Base-by-base conservation (phyloP, 2,888 invertebrate species). In the Cryptocephalus moraei region DNA sequence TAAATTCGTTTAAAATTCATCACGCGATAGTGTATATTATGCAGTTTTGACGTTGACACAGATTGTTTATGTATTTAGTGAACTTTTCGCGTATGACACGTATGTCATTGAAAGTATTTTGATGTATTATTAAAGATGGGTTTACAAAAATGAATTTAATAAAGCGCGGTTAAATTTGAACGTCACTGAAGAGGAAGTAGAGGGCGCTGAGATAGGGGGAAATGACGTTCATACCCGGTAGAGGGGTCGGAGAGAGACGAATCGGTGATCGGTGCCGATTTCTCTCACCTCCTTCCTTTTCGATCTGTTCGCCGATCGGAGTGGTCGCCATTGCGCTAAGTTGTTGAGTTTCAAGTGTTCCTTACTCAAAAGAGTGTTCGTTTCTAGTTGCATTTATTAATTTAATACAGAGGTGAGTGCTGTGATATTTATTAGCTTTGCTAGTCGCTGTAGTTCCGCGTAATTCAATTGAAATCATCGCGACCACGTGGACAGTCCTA, bases 261-360 rank as follows among this genome's bases (percentile, higher is more conserved):
- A 57, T 59, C 56, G 3, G 22, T 22, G 22, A 57, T 59, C 56
- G 3, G 22, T 22, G 22, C 22, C 22, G 22, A 22, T 22, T 22
- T 22, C 52, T 54, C 57, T 53, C 54, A 55, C 53, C 53, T 60
- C 66, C 68, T 62, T 69, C 67, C 69, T 70, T 70, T 70, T 65
- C 65, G 61, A 67, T 64, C 64, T 60, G 66, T 60, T 65, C 66
- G 64, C 68, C 65, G 61, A 56, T 55, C 62, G 59, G 69, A 68
- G 63, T 60, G 66, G 69, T 69, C 63, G 69, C 58, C 60, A 62
- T 60, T 59, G 59, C 59, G 58, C 65, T 62, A 59, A 62, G 59
- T 62, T 62, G 59, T 59, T 59, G 50, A 54, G 54, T 55, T 56
- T 58, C 56, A 55, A 59, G 63, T 62, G 62, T 62, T 62, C 56